Base-by-base conservation (phyloP, 2,113 vertebrate species). In the Pomatostomus ruficeps region DNA sequence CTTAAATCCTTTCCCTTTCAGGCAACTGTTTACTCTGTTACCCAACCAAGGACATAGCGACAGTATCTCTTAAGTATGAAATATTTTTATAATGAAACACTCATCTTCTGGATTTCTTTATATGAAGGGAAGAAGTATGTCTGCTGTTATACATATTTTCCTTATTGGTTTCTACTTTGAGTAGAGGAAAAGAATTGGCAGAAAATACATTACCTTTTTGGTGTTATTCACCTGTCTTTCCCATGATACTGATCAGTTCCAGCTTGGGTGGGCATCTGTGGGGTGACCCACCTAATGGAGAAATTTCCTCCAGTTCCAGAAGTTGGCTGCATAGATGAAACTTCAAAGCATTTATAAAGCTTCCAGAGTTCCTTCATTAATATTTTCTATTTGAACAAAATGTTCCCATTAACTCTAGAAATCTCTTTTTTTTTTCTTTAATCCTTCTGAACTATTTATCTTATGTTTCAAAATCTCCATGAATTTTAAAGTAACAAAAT, bases 11-110 rank as follows among this genome's bases (percentile, higher is more conserved):
- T 93, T 93, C 85, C 81, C 92, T 88, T 94, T 75, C 65, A 81
- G 84, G 43, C 88, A 88, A 93, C 82, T 93, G 85, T 93, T 96
- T 96, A 75, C 52, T 67, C 88, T 88, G 79, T 79, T 90, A 83
- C 75, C 61, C 92, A 68, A 93, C 75, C 67, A 88, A 92, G 72
- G 75, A 66, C 57, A 77, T 36, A 80, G 38, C 12, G 78, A 91
- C 85, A 95, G 48, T 96, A 94, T 94, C 95, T 96, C 68, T 88
- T 55, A 59, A 91, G 54, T 88, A 94, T 46, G 51, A 95, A 95
- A 92, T 91, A 90, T 90, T 96, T 96, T 94, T 86, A 61, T 93
- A 96, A 95, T 94, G 93, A 94, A 96, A 96, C 94, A 96, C 92
- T 94, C 82, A 93, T 94, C 93, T 88, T 95, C 59, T 91, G 85